Conservation (phyloP, 2,113 vertebrate genomes). For the Uria lomvia region DNA sequence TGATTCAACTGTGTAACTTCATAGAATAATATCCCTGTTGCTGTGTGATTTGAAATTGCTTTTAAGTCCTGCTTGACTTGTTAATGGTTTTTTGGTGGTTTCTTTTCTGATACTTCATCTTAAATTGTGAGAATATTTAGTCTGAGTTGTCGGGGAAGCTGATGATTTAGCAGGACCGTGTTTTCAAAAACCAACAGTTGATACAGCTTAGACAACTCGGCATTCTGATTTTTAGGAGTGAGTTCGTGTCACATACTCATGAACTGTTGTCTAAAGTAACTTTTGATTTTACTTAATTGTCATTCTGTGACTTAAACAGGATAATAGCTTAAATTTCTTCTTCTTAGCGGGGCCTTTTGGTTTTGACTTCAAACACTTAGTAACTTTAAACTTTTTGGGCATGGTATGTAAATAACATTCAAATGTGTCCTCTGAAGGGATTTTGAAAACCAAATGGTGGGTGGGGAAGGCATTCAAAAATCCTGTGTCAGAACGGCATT, state of each 20-base stretch:
- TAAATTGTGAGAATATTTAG: neutral
- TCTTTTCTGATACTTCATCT: neutral
- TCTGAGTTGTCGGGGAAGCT: neutral
- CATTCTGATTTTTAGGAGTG: neutral
- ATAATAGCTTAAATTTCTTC: neutral
- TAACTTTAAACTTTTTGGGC: neutral
- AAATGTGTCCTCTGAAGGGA: neutral
- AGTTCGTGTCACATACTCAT: neutral
- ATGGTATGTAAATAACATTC: conserved; percentile 1
- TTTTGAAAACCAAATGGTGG: neutral
- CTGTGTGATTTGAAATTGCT: neutral
- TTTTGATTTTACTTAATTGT: neutral
- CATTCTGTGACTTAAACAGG: neutral
- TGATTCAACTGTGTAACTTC: neutral
- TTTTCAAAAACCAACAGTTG: neutral
- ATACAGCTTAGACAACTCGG: neutral
- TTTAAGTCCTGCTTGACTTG: neutral
- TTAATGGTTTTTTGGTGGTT: neutral
- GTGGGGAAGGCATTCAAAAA: neutral
- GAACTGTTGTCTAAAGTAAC: neutral
- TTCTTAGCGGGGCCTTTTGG: neutral
- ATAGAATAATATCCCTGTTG: neutral
- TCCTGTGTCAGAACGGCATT: neutral
- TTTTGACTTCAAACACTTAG: neutral
- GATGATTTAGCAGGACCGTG: neutral